These are phyloP conservation scores for Tigriopus californicus DNA, from an alignment of 2,888 invertebrate species.

Conservation along the genomic window DNA sequence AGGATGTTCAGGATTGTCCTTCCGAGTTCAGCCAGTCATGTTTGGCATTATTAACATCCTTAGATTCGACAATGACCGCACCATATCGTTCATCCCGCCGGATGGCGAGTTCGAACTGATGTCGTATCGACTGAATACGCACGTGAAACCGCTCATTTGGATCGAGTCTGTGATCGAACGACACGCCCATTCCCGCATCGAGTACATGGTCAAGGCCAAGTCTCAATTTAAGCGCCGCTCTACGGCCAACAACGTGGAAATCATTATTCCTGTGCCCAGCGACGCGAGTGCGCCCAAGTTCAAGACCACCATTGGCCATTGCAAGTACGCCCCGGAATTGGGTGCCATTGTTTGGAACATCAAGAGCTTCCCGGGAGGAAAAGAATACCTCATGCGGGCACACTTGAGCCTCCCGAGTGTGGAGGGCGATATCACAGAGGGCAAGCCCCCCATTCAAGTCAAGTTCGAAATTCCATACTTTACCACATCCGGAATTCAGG, in stretches of 20 bases:
- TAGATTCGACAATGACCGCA: slow-evolving; percentile 84
- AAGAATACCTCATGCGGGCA: slow-evolving; percentile 93
- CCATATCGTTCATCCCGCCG: slow-evolving; percentile 94
- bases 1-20: not conserved
- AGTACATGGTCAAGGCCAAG: slow-evolving; percentile 98
- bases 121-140: slow-evolving; percentile 91
- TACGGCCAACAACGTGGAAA: slow-evolving; percentile 96
- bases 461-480: slow-evolving; percentile 99
- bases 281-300: slow-evolving; percentile 98
- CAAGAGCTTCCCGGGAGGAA: slow-evolving; percentile 92
- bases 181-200: slow-evolving; percentile 89
- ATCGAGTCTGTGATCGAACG: slow-evolving; percentile 96
- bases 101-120: slow-evolving; percentile 98
- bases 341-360: slow-evolving; percentile 94
- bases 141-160: slow-evolving; percentile 95
- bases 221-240: slow-evolving; percentile 93
- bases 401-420: slow-evolving; percentile 95
- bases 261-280: slow-evolving; percentile 81
- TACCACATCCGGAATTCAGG: slow-evolving; percentile 95
- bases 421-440: slow-evolving; percentile 78
- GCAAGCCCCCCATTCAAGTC: slow-evolving; percentile 92
- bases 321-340: slow-evolving; percentile 91
- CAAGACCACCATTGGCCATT: slow-evolving; percentile 88
- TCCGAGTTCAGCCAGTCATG: not conserved
- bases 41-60: too few species aligned